Conservation (phyloP, 64 coral and sea anemone species). For the Porites lutea region DNA sequence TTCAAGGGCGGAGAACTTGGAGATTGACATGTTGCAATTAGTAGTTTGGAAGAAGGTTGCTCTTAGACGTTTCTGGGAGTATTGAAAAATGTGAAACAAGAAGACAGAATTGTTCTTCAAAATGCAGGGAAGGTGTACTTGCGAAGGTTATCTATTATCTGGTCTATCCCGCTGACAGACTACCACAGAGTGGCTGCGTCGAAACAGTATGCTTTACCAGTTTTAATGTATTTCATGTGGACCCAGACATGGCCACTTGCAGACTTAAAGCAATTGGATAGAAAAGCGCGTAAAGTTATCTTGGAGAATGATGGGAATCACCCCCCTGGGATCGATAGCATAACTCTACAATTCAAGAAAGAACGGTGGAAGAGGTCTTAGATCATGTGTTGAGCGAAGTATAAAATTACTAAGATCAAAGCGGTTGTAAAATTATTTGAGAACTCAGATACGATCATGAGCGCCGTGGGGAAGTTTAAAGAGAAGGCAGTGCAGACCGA, state of each 20-base stretch:
- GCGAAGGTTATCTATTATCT: conserved; percentile 37
- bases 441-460: too few species aligned
- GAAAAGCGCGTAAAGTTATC: conserved; percentile 8
- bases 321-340: background rate
- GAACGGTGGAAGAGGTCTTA: too few species aligned
- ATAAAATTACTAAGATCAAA: background rate
- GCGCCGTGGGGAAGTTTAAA: too few species aligned
- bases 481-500: too few species aligned
- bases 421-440: background rate
- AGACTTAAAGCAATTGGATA: too few species aligned
- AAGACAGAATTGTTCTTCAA: conserved; percentile 36
- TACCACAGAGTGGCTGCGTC: conserved; percentile 36
- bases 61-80: conserved; percentile 35
- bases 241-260: too few species aligned
- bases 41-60: conserved; percentile 9
- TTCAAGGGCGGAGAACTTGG: background rate
- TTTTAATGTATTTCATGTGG: background rate
- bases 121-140: conserved; percentile 27
- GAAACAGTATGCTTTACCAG: conserved; percentile 49
- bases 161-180: background rate
- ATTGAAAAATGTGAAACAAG: conserved; percentile 46
- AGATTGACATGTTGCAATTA: too few species aligned
- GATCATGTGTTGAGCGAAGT: too few species aligned
- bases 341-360: too few species aligned
- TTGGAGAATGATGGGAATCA: conserved; percentile 65